Base-by-base conservation (phyloP, 2,113 vertebrate genomes). In the Zapornia atra region DNA sequence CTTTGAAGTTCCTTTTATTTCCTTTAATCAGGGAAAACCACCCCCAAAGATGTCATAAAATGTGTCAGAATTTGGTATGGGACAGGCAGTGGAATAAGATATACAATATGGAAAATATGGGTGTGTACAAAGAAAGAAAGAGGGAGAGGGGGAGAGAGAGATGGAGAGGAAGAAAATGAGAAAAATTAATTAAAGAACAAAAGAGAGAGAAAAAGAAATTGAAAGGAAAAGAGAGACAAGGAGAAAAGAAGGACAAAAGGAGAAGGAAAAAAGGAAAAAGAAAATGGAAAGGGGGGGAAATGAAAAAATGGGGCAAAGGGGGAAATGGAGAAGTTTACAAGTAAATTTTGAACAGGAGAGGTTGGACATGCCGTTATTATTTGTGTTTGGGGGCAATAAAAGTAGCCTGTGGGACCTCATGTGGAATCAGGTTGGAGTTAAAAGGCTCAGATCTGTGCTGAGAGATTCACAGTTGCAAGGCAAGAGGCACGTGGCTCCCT, bases 1-100 rank as follows among this genome's bases (percentile, higher is more conserved):
- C 78, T 89, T 81, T 83, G 82, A 86, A 60, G 80, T 83, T 44
- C 57, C n/a, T 90, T 88, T 92, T 88, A 78, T 93, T 93, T 80
- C n/a, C 44, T 91, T 88, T 93, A 69, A 80, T 44, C 26, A 78
- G 26, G 80, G 59, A 86, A 90, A 83, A 19, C 53, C 75, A 84
- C 34, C 78, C 70, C 76, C 18, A 59, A 87, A 72, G 40, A 61
- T 34, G 59, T 64, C 48, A 63, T 64, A 70, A 92, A 79, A 68
- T 40, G 70, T 31, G 82, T 59, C 50, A 90, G 79, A 76, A 85
- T 75, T 91, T 38, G 38, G 34, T 65, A 40, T 48, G 50, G 59
- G 46, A 70, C 10, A 34, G 48, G 46, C 31, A 46, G 33, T 68
- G 66, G 34, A 61, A 54, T 69, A 46, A 65, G 40, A 50, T 48